These are phyloP conservation scores for Pygocentrus nattereri DNA, from an alignment of 2,797 vertebrate species.

Conservation along the genomic window DNA sequence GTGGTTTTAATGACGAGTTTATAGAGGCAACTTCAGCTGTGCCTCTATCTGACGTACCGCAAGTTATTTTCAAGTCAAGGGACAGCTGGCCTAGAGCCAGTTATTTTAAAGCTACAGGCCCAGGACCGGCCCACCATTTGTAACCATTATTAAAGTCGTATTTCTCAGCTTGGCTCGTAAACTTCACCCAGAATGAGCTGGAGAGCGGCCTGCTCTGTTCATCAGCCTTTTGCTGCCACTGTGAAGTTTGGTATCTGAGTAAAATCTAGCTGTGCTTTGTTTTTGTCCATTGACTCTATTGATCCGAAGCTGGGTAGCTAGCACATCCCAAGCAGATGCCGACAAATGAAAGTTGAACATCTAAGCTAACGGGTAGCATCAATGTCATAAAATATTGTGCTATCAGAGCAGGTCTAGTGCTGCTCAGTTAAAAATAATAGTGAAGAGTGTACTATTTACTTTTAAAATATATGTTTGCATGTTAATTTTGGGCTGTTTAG, in stretches of 20 bases:
- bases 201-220: slow-evolving; percentile 50
- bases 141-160: slow-evolving; percentile 81
- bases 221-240: slow-evolving; percentile 18
- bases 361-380: too few relatives aligned
- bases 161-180: slow-evolving; percentile 75
- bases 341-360: too few relatives aligned
- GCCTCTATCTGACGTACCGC: slow-evolving; percentile 74
- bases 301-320: background rate
- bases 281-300: slow-evolving; percentile 1
- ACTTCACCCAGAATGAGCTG: slow-evolving; percentile 72
- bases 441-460: too few relatives aligned
- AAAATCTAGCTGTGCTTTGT: background rate
- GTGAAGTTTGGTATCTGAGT: slow-evolving; percentile 22
- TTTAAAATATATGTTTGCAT: too few relatives aligned
- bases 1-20: slow-evolving; percentile 75
- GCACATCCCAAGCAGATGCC: too few relatives aligned
- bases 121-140: slow-evolving; percentile 70
- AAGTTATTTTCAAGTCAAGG: slow-evolving; percentile 80
- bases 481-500: too few relatives aligned
- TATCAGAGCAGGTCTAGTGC: too few relatives aligned
- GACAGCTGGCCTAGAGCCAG: slow-evolving; percentile 59
- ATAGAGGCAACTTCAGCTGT: slow-evolving; percentile 74
- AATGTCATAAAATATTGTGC: too few relatives aligned
- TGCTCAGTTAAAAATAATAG: too few relatives aligned
- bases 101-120: slow-evolving; percentile 68